Percentiles rank a stretch among this genome's conserved stretches.
Conservation (phyloP, 2,113 vertebrate genomes). For the Triplophysa siluroides region DNA sequence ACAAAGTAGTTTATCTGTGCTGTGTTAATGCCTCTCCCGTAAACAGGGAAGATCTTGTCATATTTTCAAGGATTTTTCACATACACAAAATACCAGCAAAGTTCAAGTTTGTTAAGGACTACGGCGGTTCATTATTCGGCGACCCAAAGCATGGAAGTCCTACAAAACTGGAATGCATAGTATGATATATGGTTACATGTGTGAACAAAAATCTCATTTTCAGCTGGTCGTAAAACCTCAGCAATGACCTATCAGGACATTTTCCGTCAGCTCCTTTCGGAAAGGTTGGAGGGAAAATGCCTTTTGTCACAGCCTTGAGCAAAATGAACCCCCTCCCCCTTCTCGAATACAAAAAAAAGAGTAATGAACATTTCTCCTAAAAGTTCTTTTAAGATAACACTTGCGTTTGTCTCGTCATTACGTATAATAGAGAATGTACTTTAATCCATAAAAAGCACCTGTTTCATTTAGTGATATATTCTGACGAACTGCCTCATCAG, state of each 20-base stretch:
- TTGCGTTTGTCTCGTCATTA: constrained; percentile 75
- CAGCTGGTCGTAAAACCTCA: neutral
- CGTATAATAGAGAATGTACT: constrained; percentile 84
- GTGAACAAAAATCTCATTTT: neutral
- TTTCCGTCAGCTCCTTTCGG: neutral
- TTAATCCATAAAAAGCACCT: constrained; percentile 85
- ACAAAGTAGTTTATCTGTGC: constrained; percentile 26
- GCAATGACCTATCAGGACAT: neutral
- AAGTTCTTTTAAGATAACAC: constrained; percentile 80
- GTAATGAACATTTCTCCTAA: constrained; percentile 75
- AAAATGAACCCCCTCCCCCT: constrained; percentile 73
- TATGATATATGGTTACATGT: neutral
- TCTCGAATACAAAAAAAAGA: constrained; percentile 79
- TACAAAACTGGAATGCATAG: constrained; percentile 34
- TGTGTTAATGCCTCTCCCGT: constrained; percentile 65
- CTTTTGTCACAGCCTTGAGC: constrained; percentile 75
- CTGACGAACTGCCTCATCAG: constrained; percentile 81
- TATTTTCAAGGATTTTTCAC: constrained; percentile 36
- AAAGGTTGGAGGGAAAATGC: constrained; percentile 71
- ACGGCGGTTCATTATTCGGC: neutral
- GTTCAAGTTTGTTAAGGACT: constrained; percentile 18
- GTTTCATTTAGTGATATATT: constrained; percentile 79
- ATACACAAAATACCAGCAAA: constrained; percentile 32
- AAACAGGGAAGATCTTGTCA: constrained; percentile 69
- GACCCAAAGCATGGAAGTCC: constrained; percentile 1